Evolutionary conservation across 1,140 invertebrate genomes (phyloP).

Genomic region (Caenorhabditis tropicalis): DNA sequence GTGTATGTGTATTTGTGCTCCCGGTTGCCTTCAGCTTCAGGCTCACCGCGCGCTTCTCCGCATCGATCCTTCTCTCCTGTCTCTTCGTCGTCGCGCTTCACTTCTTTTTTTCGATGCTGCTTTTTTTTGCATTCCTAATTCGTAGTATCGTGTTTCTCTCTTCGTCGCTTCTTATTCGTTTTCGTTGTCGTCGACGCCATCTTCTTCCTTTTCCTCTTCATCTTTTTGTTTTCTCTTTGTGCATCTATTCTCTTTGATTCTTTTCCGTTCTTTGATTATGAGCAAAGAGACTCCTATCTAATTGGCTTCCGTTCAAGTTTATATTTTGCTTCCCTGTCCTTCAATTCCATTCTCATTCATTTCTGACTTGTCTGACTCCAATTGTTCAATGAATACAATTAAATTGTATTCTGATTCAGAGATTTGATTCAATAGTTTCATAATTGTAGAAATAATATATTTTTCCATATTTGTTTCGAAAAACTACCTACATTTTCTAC

Average conservation of each 20-base stretch:
- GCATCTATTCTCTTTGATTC: background rate
- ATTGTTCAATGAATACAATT: too few species aligned
- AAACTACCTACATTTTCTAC: background rate
- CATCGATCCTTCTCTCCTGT: constrained; percentile 37
- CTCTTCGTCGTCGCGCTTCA: constrained; percentile 30
- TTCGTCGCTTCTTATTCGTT: constrained; percentile 19
- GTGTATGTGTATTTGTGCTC: constrained; percentile 36
- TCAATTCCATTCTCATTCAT: too few species aligned
- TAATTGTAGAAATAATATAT: constrained; percentile 27
- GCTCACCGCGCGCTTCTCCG: constrained; percentile 42
- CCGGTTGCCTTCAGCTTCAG: constrained; percentile 25
- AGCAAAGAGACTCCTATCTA: background rate
- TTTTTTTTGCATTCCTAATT: constrained; percentile 43
- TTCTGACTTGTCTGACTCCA: too few species aligned
- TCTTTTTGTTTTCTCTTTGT: background rate
- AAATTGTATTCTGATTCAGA: too few species aligned
- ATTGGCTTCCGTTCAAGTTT: background rate
- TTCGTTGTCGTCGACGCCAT: background rate
- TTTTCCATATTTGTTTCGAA: too few species aligned
- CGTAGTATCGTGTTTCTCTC: constrained; percentile 41
- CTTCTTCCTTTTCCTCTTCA: background rate
- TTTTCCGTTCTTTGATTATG: background rate
- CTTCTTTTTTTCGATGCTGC: constrained; percentile 35
- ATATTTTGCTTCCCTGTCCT: too few species aligned
- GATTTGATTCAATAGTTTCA: background rate